Percentiles rank a stretch among this genome's conserved stretches.
These are phyloP conservation scores for Eulacestoma nigropectus DNA, from an alignment of 2,113 vertebrate species.

Conservation along the genomic window DNA sequence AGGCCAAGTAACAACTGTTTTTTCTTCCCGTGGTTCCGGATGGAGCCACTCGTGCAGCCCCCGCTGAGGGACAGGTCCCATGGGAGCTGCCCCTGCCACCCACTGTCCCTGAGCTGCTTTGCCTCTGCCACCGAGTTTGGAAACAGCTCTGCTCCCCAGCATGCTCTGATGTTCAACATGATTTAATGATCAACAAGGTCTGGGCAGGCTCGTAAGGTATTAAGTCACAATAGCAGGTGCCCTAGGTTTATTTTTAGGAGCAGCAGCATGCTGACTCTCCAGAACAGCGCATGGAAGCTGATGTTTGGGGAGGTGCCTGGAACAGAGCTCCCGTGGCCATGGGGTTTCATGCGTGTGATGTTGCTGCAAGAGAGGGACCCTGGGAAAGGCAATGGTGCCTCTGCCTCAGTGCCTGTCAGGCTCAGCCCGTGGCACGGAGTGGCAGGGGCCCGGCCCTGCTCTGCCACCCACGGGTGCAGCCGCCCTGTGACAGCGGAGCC, in stretches of 20 bases:
- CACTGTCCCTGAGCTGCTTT: fast-evolving
- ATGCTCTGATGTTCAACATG: fast-evolving
- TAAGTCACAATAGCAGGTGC: not conserved
- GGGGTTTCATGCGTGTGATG: fast-evolving
- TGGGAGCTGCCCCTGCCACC: not conserved
- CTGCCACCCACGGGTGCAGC: no score
- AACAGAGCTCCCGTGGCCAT: fast-evolving
- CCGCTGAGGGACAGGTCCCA: fast-evolving
- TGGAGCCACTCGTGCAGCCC: not conserved
- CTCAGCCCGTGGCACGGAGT: not conserved
- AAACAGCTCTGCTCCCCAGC: not conserved
- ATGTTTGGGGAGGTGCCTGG: not conserved
- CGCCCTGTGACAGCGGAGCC: not conserved
- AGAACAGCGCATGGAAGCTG: not conserved
- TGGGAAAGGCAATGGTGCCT: not conserved
- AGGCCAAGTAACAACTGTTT: not conserved
- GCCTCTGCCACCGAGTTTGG: not conserved
- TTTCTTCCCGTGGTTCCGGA: fast-evolving
- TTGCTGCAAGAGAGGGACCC: not conserved
- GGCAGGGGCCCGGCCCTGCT: not conserved
- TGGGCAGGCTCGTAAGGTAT: not conserved
- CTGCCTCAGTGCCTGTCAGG: not conserved
- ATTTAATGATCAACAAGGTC: not conserved
- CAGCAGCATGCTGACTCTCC: not conserved
- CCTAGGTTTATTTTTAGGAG: not conserved